Percentiles rank a stretch among this genome's conserved stretches.
Evolutionary conservation across 2,797 vertebrate species (phyloP).

Genomic region (Lagodon rhomboides): DNA sequence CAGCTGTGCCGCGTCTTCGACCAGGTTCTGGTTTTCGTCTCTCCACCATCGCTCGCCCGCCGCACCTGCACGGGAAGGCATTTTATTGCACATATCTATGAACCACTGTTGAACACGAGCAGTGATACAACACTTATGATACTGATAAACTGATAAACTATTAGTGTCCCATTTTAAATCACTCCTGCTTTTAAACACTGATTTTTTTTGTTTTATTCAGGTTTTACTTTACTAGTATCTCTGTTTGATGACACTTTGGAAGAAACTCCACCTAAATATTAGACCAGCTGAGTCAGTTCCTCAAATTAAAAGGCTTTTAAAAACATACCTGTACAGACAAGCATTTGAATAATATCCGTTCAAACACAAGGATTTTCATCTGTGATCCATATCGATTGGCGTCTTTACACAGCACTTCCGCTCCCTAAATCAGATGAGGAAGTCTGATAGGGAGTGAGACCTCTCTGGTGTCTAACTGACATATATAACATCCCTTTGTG

Average conservation of each 20-base stretch:
- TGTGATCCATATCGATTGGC: background rate
- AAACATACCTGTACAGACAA: too few relatives aligned
- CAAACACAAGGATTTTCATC: background rate
- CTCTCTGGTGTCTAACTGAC: background rate
- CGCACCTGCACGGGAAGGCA: slow-evolving; percentile 28
- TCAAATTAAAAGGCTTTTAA: too few relatives aligned
- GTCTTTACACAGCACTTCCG: background rate
- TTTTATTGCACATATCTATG: background rate
- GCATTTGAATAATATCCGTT: too few relatives aligned
- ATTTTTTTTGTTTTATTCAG: background rate
- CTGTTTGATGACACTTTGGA: too few relatives aligned
- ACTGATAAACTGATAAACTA: background rate
- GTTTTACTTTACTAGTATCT: too few relatives aligned
- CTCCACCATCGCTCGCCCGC: slow-evolving; percentile 72
- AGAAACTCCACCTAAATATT: too few relatives aligned
- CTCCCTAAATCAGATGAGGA: background rate
- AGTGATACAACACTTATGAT: background rate
- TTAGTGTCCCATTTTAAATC: background rate
- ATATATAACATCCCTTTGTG: background rate
- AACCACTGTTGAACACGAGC: background rate
- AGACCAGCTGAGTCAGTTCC: too few relatives aligned
- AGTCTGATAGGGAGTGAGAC: background rate
- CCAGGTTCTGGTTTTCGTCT: slow-evolving; percentile 81
- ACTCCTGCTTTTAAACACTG: background rate
- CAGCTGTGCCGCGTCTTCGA: slow-evolving; percentile 70